phyloP scores from a whole-genome alignment of 2,113 vertebrate species.

The Phoenicopterus ruber region DNA sequence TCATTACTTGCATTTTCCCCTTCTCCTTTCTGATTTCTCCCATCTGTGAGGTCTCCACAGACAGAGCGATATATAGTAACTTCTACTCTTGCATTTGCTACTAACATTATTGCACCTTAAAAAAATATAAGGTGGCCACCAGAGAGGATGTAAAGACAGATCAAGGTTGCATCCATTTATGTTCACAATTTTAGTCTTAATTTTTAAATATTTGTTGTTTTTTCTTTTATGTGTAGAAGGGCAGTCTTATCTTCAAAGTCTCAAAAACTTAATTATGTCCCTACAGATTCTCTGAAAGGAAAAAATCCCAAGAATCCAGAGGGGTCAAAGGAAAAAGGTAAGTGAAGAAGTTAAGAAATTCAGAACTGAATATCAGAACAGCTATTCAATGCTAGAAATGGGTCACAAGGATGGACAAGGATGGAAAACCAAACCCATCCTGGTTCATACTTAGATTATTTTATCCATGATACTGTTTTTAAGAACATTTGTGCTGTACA shows the following conservation, averaged over 20 bases:
- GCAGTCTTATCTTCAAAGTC: background rate
- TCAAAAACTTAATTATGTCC: background rate
- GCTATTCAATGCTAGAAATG: background rate
- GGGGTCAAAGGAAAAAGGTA: conserved; percentile 67
- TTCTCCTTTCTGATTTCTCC: background rate
- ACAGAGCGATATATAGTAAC: background rate
- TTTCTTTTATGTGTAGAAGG: background rate
- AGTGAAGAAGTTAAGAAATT: background rate
- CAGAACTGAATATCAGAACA: background rate
- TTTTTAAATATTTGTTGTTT: background rate
- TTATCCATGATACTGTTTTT: background rate
- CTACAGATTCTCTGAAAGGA: conserved; percentile 68
- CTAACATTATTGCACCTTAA: background rate
- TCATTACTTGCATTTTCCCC: background rate
- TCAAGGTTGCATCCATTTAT: background rate
- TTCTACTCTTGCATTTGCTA: background rate
- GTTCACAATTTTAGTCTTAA: background rate
- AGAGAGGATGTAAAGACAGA: background rate
- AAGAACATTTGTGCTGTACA: background rate
- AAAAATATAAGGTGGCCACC: background rate
- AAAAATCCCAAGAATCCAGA: conserved; percentile 58
- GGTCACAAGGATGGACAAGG: no score
- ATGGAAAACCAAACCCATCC: background rate
- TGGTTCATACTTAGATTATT: background rate
- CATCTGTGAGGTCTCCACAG: background rate